A percentile compares a stretch with the other conserved stretches of the same genome.
Evolutionary conservation across 2,797 vertebrate genomes (phyloP).

Genomic region (Muscicapa comitata): DNA sequence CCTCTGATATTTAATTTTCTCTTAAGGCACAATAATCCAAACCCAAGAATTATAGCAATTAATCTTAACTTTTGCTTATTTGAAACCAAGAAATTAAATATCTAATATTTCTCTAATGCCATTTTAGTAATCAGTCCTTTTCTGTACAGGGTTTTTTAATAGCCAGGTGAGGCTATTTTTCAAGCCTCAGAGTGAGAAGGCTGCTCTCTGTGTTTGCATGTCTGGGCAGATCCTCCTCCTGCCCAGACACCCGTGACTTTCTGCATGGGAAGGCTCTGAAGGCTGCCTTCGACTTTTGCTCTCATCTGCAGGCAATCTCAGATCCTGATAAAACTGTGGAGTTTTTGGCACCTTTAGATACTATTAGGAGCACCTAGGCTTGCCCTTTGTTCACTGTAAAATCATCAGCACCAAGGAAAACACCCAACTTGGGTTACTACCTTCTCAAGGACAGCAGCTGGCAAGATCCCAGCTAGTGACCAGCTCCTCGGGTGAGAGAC

Average conservation of each 20-base stretch:
- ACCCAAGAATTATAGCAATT: background rate
- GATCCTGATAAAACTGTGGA: background rate
- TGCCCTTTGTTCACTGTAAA: background rate
- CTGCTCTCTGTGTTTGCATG: background rate
- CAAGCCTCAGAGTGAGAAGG: background rate
- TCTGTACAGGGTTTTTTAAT: background rate
- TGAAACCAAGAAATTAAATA: background rate
- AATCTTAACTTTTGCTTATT: background rate
- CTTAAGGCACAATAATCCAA: background rate
- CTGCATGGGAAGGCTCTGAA: background rate
- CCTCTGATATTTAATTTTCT: background rate
- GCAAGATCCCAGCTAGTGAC: background rate
- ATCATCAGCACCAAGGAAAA: background rate
- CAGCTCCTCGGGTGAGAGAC: background rate
- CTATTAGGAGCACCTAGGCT: background rate
- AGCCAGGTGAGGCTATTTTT: background rate
- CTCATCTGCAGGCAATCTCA: background rate
- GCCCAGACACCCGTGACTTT: rapidly evolving
- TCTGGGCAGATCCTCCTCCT: background rate
- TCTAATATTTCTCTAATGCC: background rate
- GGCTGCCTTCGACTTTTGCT: background rate
- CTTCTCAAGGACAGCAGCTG: background rate
- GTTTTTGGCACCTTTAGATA: background rate
- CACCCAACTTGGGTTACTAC: background rate
- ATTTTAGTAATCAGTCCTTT: background rate